These are phyloP conservation scores for Cheilosia scutellata DNA, from an alignment of 2,888 invertebrate genomes.

Conservation along the genomic window DNA sequence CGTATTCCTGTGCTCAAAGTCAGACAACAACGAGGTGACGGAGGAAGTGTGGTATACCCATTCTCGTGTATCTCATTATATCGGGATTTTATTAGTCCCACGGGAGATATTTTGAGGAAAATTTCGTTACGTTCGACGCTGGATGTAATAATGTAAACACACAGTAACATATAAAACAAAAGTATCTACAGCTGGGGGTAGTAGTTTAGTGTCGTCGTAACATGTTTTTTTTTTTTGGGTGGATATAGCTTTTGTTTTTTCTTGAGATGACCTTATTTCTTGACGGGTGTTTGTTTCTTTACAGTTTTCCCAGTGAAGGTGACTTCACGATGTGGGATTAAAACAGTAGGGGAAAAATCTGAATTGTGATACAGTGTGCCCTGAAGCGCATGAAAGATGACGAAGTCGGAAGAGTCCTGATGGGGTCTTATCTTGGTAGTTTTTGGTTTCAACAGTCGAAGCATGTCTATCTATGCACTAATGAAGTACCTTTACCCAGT, in stretches of 20 bases:
- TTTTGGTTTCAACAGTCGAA: too few species aligned
- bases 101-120: slow-evolving; percentile 67
- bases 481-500: too few species aligned
- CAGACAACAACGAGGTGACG: background rate
- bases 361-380: too few species aligned
- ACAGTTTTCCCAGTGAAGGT: background rate
- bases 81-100: slow-evolving; percentile 70
- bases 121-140: slow-evolving; percentile 70
- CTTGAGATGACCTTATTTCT: slow-evolving; percentile 16
- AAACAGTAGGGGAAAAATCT: background rate
- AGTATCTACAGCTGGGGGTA: slow-evolving; percentile 36
- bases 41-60: slow-evolving; percentile 23
- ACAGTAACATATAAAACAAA: slow-evolving; percentile 42
- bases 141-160: slow-evolving; percentile 65
- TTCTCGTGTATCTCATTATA: slow-evolving; percentile 67
- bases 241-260: background rate
- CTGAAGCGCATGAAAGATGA: too few species aligned
- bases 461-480: too few species aligned
- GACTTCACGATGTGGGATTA: background rate
- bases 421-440: too few species aligned
- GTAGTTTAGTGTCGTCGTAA: slow-evolving; percentile 64
- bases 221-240: slow-evolving; percentile 17
- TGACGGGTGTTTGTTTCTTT: background rate
- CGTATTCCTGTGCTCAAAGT: slow-evolving; percentile 18
- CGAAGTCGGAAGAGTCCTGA: too few species aligned